Percentiles rank a stretch among this genome's conserved stretches.
phyloP scores from a whole-genome alignment of 1,140 invertebrate species.

The Triops cancriformis region DNA sequence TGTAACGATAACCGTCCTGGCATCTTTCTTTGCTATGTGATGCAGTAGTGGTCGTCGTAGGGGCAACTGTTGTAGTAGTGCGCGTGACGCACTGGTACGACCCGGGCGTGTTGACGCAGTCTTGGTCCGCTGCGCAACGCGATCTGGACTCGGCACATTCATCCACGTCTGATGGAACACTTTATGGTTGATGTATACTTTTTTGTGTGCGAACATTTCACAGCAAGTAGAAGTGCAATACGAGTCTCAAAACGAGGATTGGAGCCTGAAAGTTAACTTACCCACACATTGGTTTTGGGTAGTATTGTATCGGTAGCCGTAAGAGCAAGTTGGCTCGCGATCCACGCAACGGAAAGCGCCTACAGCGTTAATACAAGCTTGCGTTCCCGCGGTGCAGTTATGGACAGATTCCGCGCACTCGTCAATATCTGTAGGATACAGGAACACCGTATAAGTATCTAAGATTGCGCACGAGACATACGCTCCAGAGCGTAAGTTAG shows the following conservation, averaged over 20 bases:
- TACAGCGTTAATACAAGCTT: constrained; percentile 60
- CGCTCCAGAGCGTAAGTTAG: neutral
- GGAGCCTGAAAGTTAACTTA: constrained; percentile 33
- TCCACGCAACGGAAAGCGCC: constrained; percentile 55
- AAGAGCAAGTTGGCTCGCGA: constrained; percentile 44
- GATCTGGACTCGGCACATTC: constrained; percentile 45
- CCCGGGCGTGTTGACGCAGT: constrained; percentile 38
- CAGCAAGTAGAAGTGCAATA: too few relatives aligned
- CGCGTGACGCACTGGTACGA: constrained; percentile 36
- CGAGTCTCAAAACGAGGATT: constrained; percentile 14
- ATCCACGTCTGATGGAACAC: constrained; percentile 46
- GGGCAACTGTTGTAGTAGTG: neutral
- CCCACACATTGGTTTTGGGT: constrained; percentile 49
- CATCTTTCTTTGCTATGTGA: constrained; percentile 27
- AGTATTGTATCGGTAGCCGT: constrained; percentile 55
- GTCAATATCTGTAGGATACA: constrained; percentile 50
- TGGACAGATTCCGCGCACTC: constrained; percentile 53
- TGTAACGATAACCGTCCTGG: constrained; percentile 29
- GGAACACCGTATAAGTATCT: neutral
- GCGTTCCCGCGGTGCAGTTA: constrained; percentile 52
- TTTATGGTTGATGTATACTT: constrained; percentile 17
- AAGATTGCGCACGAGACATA: neutral
- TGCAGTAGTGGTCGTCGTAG: neutral
- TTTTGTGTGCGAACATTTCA: constrained; percentile 13
- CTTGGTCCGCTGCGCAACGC: constrained; percentile 33